phyloP scores from a whole-genome alignment of 2,797 vertebrate species.

The Rousettus madagascariensis region DNA sequence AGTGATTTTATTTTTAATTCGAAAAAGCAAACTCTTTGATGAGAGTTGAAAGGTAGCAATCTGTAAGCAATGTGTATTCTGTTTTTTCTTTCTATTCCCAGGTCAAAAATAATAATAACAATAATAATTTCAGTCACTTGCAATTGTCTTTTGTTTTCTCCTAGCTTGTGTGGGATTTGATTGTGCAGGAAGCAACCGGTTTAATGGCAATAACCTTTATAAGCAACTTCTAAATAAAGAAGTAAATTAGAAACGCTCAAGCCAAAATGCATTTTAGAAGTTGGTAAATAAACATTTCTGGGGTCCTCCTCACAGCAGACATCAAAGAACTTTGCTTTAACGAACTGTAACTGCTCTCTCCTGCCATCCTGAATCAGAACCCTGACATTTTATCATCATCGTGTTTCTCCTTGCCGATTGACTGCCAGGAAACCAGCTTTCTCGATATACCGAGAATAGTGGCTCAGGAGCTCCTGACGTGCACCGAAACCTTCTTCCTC shows the following conservation, averaged over 20 bases:
- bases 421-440: neutral
- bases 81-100: constrained; percentile 19
- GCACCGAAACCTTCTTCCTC: neutral
- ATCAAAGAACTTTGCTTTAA: neutral
- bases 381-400: neutral
- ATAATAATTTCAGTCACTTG: constrained; percentile 46
- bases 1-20: neutral
- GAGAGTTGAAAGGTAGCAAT: neutral
- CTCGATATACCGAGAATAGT: neutral
- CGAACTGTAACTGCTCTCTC: neutral
- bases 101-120: constrained; percentile 13
- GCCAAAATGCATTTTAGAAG: neutral
- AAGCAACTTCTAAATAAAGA: constrained; percentile 31
- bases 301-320: neutral
- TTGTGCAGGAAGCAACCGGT: constrained; percentile 69
- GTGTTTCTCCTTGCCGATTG: neutral
- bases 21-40: neutral
- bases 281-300: constrained; percentile 16
- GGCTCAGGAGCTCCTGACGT: neutral
- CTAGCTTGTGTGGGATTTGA: constrained; percentile 27
- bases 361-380: neutral
- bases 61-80: neutral
- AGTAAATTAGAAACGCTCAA: neutral
- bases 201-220: constrained; percentile 58
- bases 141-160: constrained; percentile 65